phyloP scores from a whole-genome alignment of 2,888 invertebrate species.

The Chrysina gloriosa region DNA sequence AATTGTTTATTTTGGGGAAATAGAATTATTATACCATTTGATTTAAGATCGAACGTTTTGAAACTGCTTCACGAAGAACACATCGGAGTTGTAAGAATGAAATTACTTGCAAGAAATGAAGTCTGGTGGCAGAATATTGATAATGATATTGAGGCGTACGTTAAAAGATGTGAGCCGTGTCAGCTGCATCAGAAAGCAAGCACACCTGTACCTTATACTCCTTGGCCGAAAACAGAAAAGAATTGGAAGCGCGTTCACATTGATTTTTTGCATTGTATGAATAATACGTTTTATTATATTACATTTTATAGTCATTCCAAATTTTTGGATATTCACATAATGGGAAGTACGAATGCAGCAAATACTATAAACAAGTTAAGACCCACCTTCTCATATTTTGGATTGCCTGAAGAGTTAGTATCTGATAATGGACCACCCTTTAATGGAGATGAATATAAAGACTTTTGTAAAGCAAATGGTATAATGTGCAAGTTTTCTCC shows the following conservation, averaged over 20 bases:
- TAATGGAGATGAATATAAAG: conserved; percentile 44
- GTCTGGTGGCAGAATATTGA: conserved; percentile 52
- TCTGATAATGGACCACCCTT: conserved; percentile 49
- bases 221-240: conserved; percentile 49
- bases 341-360: conserved; percentile 1
- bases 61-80: conserved; percentile 50
- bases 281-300: conserved; percentile 55
- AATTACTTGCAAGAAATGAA: conserved; percentile 51
- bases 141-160: conserved; percentile 49
- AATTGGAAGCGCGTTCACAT: conserved; percentile 60
- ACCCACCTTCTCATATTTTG: conserved; percentile 50
- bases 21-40: not conserved
- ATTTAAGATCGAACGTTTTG: not conserved
- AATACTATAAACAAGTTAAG: conserved; percentile 14
- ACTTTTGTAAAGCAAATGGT: conserved; percentile 44
- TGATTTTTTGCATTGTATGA: conserved; percentile 61
- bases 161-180: conserved; percentile 1
- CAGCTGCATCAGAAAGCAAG: not conserved
- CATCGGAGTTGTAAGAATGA: conserved; percentile 53
- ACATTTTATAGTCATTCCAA: conserved; percentile 61
- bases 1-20: conserved; percentile 6
- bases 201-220: not conserved
- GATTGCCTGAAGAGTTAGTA: conserved; percentile 45
- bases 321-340: conserved; percentile 7
- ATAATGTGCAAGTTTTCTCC: conserved; percentile 38